phyloP scores from a whole-genome alignment of 2,113 vertebrate genomes.

The Nasalis larvatus region DNA sequence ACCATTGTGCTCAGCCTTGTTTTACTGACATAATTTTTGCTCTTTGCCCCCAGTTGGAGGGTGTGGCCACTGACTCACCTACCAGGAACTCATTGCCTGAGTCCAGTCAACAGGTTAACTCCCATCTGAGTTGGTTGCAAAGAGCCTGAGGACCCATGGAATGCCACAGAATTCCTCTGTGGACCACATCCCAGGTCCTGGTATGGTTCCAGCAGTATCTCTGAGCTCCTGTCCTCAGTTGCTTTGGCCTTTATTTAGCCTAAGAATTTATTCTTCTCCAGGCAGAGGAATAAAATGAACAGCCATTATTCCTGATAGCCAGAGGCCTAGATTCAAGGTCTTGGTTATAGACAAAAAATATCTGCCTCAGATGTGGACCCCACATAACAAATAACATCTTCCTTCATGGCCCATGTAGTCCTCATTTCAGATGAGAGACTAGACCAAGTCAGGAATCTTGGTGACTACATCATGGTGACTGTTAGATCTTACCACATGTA shows the following conservation, averaged over 20 bases:
- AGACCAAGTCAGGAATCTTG: neutral
- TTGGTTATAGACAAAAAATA: neutral
- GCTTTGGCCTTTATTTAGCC: neutral
- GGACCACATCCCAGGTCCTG: neutral
- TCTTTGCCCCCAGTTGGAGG: constrained; percentile 51
- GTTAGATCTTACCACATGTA: neutral
- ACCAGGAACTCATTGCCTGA: neutral
- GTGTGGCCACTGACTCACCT: constrained; percentile 58
- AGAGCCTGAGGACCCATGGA: neutral
- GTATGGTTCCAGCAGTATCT: neutral
- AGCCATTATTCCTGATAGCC: neutral
- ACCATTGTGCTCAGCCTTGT: neutral
- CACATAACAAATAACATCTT: neutral
- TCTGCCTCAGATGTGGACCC: neutral
- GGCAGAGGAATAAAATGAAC: neutral
- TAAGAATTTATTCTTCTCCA: neutral
- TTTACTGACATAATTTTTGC: constrained; percentile 54
- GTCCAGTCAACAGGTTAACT: constrained; percentile 8
- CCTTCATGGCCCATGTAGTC: neutral
- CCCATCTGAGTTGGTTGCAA: neutral
- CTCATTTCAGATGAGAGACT: neutral
- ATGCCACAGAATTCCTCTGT: neutral
- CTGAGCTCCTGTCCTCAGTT: neutral
- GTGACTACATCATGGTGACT: neutral
- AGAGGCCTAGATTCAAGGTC: neutral